These are phyloP conservation scores for Scrobipalpa atriplicella DNA, from an alignment of 2,888 invertebrate genomes.

Conservation along the genomic window DNA sequence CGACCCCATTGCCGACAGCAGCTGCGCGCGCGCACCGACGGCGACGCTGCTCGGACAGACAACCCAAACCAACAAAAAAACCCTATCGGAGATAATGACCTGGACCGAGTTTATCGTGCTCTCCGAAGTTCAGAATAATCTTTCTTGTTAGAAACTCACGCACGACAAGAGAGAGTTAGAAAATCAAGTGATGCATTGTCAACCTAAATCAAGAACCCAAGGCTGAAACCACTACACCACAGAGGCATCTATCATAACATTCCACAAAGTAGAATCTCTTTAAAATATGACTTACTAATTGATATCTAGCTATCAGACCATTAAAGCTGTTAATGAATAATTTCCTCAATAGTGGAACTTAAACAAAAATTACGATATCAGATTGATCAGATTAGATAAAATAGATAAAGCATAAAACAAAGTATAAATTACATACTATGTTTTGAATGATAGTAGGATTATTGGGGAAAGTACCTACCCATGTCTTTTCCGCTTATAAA, in stretches of 20 bases:
- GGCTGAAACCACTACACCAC: neutral
- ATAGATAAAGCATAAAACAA: too few relatives aligned
- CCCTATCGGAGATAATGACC: too few relatives aligned
- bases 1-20: slow-evolving; percentile 35
- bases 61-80: too few relatives aligned
- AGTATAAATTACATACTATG: neutral
- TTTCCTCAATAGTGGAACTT: neutral
- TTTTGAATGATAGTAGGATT: neutral
- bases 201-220: too few relatives aligned
- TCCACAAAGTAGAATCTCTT: neutral
- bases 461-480: neutral
- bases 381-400: too few relatives aligned
- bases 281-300: neutral
- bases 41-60: too few relatives aligned
- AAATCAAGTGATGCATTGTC: too few relatives aligned
- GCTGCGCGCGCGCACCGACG: slow-evolving; percentile 3
- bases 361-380: slow-evolving; percentile 1
- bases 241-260: too few relatives aligned
- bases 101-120: too few relatives aligned
- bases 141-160: too few relatives aligned
- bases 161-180: too few relatives aligned
- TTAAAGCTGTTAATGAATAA: neutral
- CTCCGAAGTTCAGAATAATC: too few relatives aligned
- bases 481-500: neutral
- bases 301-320: neutral